A percentile compares a stretch with the other conserved stretches of the same genome.
These are phyloP conservation scores for Halcyon senegalensis DNA, from an alignment of 2,113 vertebrate species.

Conservation along the genomic window DNA sequence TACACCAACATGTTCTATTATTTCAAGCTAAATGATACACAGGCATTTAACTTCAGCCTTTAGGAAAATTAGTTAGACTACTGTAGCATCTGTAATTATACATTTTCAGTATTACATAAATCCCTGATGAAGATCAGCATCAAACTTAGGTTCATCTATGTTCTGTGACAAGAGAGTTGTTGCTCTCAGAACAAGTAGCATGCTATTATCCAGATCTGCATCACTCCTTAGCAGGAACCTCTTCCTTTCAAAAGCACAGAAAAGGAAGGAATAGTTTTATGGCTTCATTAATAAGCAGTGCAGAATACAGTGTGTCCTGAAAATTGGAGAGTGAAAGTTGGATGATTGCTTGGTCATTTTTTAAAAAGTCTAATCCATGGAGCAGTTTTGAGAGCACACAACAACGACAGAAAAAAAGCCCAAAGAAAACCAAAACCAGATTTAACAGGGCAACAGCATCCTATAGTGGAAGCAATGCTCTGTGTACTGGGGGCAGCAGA, in stretches of 20 bases:
- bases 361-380: neutral
- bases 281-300: neutral
- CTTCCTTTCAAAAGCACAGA: neutral
- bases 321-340: neutral
- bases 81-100: neutral
- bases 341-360: neutral
- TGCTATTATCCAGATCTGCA: neutral
- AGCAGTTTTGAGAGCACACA: neutral
- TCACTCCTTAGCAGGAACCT: neutral
- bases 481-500: neutral
- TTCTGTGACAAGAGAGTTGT: neutral
- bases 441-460: neutral
- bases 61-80: neutral
- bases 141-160: accelerated
- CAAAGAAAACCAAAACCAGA: neutral
- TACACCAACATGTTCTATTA: neutral
- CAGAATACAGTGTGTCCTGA: neutral
- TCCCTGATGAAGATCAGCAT: neutral
- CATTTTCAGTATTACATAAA: neutral
- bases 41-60: neutral
- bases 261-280: neutral
- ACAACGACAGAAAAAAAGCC: neutral
- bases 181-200: neutral
- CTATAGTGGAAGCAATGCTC: neutral
- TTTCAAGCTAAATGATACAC: neutral